Percentiles rank a stretch among this genome's conserved stretches.
These are phyloP conservation scores for Drosophila stalkeri DNA, from an alignment of 2,888 invertebrate species.

Conservation along the genomic window DNA sequence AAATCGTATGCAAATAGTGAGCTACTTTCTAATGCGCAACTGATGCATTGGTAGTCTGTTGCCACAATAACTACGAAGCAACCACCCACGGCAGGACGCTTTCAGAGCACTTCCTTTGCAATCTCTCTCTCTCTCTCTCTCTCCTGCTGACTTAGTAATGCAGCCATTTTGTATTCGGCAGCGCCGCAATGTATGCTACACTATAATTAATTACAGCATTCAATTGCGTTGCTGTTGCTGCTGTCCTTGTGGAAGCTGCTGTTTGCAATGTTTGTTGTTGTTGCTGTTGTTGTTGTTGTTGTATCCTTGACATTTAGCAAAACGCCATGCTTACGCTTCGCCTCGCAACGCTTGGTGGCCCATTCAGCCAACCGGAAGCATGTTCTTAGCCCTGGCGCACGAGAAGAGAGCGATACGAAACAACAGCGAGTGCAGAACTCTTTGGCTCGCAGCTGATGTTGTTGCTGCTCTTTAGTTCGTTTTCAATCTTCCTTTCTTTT, in stretches of 20 bases:
- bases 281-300: conserved; percentile 35
- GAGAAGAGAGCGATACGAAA: not conserved
- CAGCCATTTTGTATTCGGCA: conserved; percentile 63
- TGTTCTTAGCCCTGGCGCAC: conserved; percentile 27
- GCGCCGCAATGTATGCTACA: conserved; percentile 66
- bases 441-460: conserved; percentile 29
- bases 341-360: conserved; percentile 30
- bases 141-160: conserved; percentile 37
- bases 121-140: not conserved
- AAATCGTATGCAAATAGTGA: conserved; percentile 19
- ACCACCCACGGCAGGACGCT: not conserved
- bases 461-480: conserved; percentile 19
- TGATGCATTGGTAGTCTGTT: conserved; percentile 15
- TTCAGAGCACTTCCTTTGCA: not conserved
- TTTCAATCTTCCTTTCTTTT: not conserved
- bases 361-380: conserved; percentile 44
- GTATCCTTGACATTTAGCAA: conserved; percentile 75
- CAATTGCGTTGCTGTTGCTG: conserved; percentile 44
- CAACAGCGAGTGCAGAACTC: conserved; percentile 26
- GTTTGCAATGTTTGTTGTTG: conserved; percentile 13
- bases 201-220: conserved; percentile 70
- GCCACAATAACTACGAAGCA: not conserved
- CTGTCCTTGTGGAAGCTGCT: conserved; percentile 42
- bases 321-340: conserved; percentile 29
- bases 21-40: conserved; percentile 26